Conservation (phyloP, 2,113 vertebrate genomes). For the Passer montanus region DNA sequence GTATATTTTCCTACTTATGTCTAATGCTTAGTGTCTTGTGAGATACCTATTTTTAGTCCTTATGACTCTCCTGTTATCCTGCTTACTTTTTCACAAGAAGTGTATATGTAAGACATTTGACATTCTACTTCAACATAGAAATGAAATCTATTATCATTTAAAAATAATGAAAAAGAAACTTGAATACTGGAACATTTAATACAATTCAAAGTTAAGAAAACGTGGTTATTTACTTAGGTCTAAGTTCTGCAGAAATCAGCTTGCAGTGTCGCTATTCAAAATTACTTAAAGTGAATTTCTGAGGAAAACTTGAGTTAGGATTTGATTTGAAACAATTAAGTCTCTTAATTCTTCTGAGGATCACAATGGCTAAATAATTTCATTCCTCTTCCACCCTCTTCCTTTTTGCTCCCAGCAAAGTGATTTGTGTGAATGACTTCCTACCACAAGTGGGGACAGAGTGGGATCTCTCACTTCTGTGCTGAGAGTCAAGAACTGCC, state of each 20-base stretch:
- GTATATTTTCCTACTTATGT: not conserved
- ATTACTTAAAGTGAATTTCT: not conserved
- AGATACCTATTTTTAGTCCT: not conserved
- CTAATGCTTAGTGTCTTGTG: not conserved
- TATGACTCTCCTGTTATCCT: not conserved
- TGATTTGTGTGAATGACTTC: not conserved
- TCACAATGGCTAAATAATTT: not conserved
- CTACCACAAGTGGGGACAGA: not conserved
- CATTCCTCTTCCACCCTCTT: rapidly evolving
- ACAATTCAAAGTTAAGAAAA: not conserved
- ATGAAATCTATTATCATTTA: not conserved
- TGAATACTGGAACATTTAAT: not conserved
- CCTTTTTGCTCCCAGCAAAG: not conserved
- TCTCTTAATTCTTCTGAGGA: not conserved
- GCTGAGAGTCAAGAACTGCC: not conserved
- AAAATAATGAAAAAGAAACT: not conserved
- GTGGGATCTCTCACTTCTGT: not conserved
- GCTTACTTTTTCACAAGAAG: not conserved
- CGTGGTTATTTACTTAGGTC: not conserved
- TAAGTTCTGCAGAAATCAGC: not conserved
- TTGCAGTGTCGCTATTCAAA: not conserved
- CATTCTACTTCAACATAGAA: not conserved
- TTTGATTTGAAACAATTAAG: not conserved
- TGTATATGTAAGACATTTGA: not conserved
- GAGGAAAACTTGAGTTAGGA: not conserved